phyloP scores from a whole-genome alignment of 2,113 vertebrate species.

The Physeter macrocephalus region DNA sequence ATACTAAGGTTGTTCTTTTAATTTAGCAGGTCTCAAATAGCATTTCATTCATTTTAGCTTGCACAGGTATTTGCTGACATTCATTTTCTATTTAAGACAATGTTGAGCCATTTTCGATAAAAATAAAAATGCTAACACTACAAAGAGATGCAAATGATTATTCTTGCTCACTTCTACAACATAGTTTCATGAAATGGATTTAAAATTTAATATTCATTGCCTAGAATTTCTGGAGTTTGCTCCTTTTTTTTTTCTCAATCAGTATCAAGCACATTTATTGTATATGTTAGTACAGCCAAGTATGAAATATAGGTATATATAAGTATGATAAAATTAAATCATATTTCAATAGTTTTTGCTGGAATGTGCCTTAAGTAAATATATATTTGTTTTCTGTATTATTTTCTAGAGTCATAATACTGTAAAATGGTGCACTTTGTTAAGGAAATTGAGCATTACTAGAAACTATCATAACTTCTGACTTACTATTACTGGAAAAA shows the following conservation, averaged over 20 bases:
- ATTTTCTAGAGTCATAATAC: slow-evolving; percentile 25
- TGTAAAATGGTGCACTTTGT: slow-evolving; percentile 50
- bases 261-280: slow-evolving; percentile 20
- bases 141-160: not conserved
- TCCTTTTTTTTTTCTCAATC: not conserved
- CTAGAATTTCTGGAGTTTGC: not conserved
- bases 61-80: not conserved
- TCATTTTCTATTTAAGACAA: not conserved
- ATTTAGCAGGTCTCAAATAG: not conserved
- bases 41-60: slow-evolving; percentile 24
- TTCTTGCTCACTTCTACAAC: not conserved
- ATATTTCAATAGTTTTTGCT: not conserved
- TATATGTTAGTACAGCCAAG: slow-evolving; percentile 36
- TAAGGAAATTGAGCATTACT: slow-evolving; percentile 46
- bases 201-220: not conserved
- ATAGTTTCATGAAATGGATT: not conserved
- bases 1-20: slow-evolving; percentile 11
- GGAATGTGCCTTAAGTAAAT: not conserved
- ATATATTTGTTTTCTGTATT: not conserved
- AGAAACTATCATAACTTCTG: slow-evolving; percentile 45
- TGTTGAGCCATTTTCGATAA: not conserved
- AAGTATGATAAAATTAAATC: not conserved
- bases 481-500: not conserved
- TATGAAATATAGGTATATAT: not conserved
- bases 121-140: not conserved